These are phyloP conservation scores for Platynereis dumerilii DNA, from an alignment of 2,888 invertebrate genomes.

Conservation along the genomic window DNA sequence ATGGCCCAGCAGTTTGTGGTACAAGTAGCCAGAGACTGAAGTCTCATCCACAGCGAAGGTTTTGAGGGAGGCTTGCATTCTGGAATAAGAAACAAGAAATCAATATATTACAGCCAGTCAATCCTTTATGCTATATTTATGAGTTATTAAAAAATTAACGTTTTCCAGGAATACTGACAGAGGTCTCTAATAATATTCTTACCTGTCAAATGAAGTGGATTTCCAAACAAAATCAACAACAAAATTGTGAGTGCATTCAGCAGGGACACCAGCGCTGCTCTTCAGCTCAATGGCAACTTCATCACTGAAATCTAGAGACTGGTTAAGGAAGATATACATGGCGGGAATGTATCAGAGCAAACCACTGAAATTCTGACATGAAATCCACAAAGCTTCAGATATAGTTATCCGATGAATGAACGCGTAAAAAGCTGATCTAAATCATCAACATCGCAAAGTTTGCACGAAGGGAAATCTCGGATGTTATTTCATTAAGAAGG, in stretches of 20 bases:
- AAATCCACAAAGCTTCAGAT: background rate
- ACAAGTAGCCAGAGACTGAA: conserved; percentile 97
- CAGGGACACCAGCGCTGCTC: conserved; percentile 87
- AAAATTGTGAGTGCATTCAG: conserved; percentile 93
- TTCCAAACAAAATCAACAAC: conserved; percentile 99
- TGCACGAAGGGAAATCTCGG: no score
- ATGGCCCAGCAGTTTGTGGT: conserved; percentile 88
- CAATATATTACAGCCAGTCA: no score
- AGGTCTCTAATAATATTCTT: conserved; percentile 9
- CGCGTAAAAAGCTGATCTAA: no score
- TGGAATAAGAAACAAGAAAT: conserved; percentile 53
- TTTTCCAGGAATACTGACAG: no score
- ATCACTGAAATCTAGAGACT: conserved; percentile 80
- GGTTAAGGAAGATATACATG: background rate
- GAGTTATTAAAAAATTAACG: no score
- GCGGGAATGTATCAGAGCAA: background rate
- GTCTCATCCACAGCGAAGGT: conserved; percentile 96
- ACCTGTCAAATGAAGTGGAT: conserved; percentile 94
- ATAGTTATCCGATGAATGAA: no score
- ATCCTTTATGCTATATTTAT: no score
- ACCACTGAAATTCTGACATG: background rate
- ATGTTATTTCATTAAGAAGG: no score
- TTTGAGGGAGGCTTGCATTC: conserved; percentile 93
- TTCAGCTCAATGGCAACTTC: conserved; percentile 97
- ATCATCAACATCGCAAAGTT: no score